Evolutionary conservation across 2,797 vertebrate genomes (phyloP), one percentile per base, ranked within the genome.

Genomic region (Rhinichthys osculus): DNA sequence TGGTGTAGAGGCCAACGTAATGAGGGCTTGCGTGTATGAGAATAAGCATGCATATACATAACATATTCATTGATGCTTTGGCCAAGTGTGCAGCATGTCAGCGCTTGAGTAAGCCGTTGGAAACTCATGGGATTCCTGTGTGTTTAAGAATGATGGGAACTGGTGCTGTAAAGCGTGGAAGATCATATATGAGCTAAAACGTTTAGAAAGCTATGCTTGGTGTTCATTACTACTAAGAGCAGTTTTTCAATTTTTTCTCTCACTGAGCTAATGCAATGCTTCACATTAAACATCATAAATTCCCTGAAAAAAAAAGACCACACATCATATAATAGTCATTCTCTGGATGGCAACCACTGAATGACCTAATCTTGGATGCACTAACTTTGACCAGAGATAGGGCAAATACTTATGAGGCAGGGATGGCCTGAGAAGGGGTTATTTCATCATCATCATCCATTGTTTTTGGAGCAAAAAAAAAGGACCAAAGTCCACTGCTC

Each of bases 401-500:
- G 44, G 67, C 47, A 78, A 44, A 72, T 67, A 82, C 83, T 87
- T 81, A 64, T 81, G 84, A 88, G 50, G 87, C 87, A 79, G 83
- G 86, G 84, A 85, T 19, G 73, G 91, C 82, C 86, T 81, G 81
- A 87, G 86, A 85, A 83, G 86, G 86, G 77, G 87, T 93, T 84
- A 88, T 82, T 93, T 89, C 90, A 94, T 93, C 89, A 95, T 87
- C 90, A 94, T 93, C 27, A 87, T 91, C 91, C 89, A 92, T 93
- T 93, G 92, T 91, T 94, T 85, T 87, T 72, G 47, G 86, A 89
- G 90, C 90, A 88, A 77, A 83, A 90, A 90, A 27, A 86, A 90
- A 93, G 87, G 89, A 83, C 89, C 83, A 89, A 72, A 70, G 69
- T 74, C 21, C 35, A 0, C 10, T 7, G 27, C 89, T 85, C 7